Percentiles rank a stretch among this genome's conserved stretches.
Evolutionary conservation across 2,113 vertebrate species (phyloP).

Genomic region (Colaptes auratus): DNA sequence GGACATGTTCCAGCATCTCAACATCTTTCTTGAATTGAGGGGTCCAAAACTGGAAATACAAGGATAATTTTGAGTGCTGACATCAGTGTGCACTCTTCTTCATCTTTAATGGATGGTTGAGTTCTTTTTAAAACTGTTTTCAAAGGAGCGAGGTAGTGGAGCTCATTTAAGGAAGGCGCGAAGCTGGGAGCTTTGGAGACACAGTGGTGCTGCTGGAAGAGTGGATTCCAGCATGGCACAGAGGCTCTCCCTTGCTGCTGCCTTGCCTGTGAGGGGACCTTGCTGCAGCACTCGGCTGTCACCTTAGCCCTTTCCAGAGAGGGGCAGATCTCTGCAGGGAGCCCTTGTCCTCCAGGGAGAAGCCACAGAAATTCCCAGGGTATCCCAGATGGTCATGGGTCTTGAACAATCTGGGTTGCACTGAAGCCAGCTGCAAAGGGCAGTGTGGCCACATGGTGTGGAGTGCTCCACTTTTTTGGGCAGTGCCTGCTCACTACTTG

Average conservation of each 20-base stretch:
- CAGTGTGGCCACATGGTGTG: accelerated
- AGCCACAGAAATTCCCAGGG: neutral
- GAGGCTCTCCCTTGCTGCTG: neutral
- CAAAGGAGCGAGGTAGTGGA: neutral
- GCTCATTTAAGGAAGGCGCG: neutral
- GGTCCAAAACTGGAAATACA: no score
- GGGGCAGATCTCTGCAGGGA: neutral
- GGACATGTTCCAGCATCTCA: no score
- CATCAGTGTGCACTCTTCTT: neutral
- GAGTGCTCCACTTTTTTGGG: accelerated
- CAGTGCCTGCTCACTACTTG: accelerated
- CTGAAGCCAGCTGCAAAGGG: neutral
- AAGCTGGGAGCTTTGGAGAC: neutral
- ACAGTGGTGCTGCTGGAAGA: neutral
- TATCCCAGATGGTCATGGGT: neutral
- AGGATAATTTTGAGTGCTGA: accelerated
- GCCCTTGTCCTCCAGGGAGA: neutral
- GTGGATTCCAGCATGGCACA: neutral
- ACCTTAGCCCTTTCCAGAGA: neutral
- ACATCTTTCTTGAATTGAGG: no score
- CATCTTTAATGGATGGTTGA: neutral
- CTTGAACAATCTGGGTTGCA: neutral
- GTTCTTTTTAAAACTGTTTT: neutral
- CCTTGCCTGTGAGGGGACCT: neutral
- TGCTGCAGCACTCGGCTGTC: neutral